Percentiles rank a stretch among this genome's conserved stretches.
Conservation (phyloP, 2,888 invertebrate species). For the Bibio marci region DNA sequence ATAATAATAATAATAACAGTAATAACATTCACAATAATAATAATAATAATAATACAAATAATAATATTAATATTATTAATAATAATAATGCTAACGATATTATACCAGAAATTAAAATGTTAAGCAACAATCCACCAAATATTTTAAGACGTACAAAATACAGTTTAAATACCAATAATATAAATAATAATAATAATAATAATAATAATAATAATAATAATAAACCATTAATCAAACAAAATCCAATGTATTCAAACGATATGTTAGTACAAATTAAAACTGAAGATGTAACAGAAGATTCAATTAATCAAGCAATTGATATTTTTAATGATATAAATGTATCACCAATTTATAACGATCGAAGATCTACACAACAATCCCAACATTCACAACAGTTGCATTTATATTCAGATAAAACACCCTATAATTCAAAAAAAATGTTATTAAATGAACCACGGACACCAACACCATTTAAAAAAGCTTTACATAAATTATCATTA, state of each 20-base stretch:
- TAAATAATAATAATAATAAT: not conserved
- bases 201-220: not conserved
- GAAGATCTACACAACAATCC: not conserved
- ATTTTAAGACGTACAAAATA: constrained; percentile 3
- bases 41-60: no score
- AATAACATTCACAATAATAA: no score
- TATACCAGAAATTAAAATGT: not conserved
- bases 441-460: constrained; percentile 42
- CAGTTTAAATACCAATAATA: not conserved
- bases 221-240: not conserved
- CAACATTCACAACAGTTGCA: constrained; percentile 10
- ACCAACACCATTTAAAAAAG: constrained; percentile 89
- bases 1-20: not conserved
- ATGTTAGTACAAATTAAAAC: constrained; percentile 21
- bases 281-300: constrained; percentile 16
- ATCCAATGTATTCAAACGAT: no score
- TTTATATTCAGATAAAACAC: constrained; percentile 17
- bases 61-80: not conserved
- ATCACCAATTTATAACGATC: not conserved
- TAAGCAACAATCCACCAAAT: constrained; percentile 5
- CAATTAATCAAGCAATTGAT: constrained; percentile 14
- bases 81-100: not conserved
- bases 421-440: constrained; percentile 19
- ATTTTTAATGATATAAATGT: constrained; percentile 12
- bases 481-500: constrained; percentile 70